A percentile compares a stretch with the other conserved stretches of the same genome.
phyloP scores from a whole-genome alignment of 2,113 vertebrate genomes.

The Callospermophilus lateralis region DNA sequence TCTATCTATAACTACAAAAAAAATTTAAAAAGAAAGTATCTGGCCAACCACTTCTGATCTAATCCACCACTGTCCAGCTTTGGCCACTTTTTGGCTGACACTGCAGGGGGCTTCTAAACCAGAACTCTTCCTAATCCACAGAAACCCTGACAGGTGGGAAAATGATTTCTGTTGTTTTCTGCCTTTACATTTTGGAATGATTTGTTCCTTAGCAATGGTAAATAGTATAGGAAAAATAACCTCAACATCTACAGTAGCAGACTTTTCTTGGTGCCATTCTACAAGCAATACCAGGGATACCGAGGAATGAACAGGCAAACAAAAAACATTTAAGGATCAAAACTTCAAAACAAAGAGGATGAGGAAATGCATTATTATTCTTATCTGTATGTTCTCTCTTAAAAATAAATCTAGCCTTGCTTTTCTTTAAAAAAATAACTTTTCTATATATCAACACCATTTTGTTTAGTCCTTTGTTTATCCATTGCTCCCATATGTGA shows the following conservation, averaged over 20 bases:
- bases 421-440: background rate
- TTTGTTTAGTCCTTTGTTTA: constrained; percentile 65
- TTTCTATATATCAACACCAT: background rate
- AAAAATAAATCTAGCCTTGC: constrained; percentile 22
- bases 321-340: constrained; percentile 6
- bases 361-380: constrained; percentile 26
- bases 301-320: background rate
- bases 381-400: constrained; percentile 36
- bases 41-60: background rate
- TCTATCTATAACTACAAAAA: no score
- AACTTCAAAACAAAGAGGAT: constrained; percentile 1
- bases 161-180: background rate
- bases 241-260: background rate
- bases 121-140: background rate
- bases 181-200: background rate
- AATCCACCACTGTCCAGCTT: background rate
- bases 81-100: background rate
- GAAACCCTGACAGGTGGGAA: background rate
- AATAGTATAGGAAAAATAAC: background rate
- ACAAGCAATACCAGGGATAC: background rate
- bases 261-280: background rate
- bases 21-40: background rate
- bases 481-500: background rate
- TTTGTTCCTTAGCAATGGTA: background rate
- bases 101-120: background rate